A percentile compares a stretch with the other conserved stretches of the same genome.
Conservation (phyloP, 2,113 vertebrate genomes). For the Hemibagrus wyckioides region DNA sequence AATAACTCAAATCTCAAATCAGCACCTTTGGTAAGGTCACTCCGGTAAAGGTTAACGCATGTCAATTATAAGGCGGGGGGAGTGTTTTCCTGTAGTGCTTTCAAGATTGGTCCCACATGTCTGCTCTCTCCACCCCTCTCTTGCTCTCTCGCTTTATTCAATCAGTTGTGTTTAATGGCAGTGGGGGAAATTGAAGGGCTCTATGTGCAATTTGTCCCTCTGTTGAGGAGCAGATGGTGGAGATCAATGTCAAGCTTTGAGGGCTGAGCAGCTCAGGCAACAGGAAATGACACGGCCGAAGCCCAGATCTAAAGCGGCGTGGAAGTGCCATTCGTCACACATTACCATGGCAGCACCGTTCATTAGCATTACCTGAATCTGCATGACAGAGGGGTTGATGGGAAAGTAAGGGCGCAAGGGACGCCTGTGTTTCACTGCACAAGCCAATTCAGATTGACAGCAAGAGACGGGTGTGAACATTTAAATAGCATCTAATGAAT, state of each 20-base stretch:
- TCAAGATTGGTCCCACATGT: conserved; percentile 56
- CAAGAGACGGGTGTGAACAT: conserved; percentile 29
- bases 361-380: conserved; percentile 75
- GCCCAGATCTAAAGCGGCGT: conserved; percentile 70
- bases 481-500: conserved; percentile 40
- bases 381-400: conserved; percentile 70
- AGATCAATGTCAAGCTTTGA: conserved; percentile 54
- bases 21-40: conserved; percentile 27
- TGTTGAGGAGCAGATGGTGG: conserved; percentile 54
- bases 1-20: conserved; percentile 11
- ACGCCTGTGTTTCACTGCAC: conserved; percentile 50
- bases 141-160: conserved; percentile 54
- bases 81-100: conserved; percentile 43
- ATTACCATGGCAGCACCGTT: conserved; percentile 71
- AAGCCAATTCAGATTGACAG: conserved; percentile 57
- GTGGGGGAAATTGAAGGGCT: conserved; percentile 51
- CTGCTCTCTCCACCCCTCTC: conserved; percentile 54
- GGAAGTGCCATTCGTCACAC: conserved; percentile 73
- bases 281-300: conserved; percentile 64
- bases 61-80: conserved; percentile 42
- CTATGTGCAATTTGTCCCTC: conserved; percentile 51
- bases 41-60: conserved; percentile 42
- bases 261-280: conserved; percentile 59
- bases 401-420: conserved; percentile 58
- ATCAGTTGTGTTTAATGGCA: conserved; percentile 53